Evolutionary conservation across 2,113 vertebrate species (phyloP).

Genomic region (Rhipidura dahli): DNA sequence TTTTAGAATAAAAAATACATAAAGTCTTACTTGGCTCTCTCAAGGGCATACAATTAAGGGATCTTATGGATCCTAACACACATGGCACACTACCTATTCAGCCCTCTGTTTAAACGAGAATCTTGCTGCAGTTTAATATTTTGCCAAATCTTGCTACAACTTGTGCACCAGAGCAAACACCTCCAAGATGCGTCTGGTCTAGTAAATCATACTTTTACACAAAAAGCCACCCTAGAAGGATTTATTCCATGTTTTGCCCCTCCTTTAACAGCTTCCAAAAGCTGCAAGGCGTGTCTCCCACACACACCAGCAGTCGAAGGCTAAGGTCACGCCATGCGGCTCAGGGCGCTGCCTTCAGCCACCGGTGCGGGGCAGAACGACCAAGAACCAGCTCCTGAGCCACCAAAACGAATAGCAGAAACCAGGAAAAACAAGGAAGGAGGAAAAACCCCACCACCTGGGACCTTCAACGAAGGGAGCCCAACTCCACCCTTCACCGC

Average conservation of each 20-base stretch:
- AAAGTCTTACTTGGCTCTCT: background rate
- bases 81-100: fast-evolving
- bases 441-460: background rate
- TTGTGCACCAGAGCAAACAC: background rate
- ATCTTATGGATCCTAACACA: background rate
- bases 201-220: fast-evolving
- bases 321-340: fast-evolving
- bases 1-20: background rate
- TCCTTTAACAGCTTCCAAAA: background rate
- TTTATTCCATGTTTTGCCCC: background rate
- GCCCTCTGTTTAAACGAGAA: background rate
- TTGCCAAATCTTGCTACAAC: background rate
- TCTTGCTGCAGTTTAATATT: fast-evolving
- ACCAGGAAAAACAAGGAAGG: background rate
- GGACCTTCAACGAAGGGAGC: background rate
- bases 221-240: background rate
- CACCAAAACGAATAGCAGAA: fast-evolving
- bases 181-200: fast-evolving
- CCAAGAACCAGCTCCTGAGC: background rate
- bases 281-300: background rate
- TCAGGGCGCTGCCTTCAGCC: background rate
- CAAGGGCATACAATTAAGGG: background rate
- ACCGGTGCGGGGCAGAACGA: fast-evolving
- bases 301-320: fast-evolving
- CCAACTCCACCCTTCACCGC: background rate